Evolutionary conservation across 2,797 vertebrate genomes (phyloP).

Genomic region (Sorex maritimensis): DNA sequence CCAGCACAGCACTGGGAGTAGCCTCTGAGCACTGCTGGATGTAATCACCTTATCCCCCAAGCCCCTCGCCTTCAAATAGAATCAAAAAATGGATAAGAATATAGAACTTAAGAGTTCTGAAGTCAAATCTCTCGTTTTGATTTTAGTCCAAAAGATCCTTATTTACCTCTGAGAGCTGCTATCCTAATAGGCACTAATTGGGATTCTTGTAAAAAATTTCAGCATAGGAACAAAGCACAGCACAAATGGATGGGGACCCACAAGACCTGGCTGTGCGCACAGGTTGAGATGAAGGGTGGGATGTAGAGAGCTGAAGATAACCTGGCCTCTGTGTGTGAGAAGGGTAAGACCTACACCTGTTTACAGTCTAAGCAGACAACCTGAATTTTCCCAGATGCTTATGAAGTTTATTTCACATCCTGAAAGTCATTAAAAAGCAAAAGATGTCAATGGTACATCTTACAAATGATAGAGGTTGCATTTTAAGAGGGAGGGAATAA

Average conservation of each 20-base stretch:
- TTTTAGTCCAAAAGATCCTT: constrained; percentile 53
- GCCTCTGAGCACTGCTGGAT: too few relatives aligned
- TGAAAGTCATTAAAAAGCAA: constrained; percentile 53
- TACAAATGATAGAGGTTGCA: not conserved
- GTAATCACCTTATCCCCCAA: too few relatives aligned
- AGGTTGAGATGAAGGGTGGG: constrained; percentile 60
- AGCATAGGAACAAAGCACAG: constrained; percentile 68
- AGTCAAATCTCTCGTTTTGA: constrained; percentile 49
- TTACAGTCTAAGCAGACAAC: constrained; percentile 6
- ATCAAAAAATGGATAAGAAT: constrained; percentile 39
- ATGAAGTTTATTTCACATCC: constrained; percentile 42
- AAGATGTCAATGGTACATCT: not conserved
- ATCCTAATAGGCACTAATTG: constrained; percentile 78
- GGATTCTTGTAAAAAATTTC: constrained; percentile 78
- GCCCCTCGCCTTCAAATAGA: too few relatives aligned
- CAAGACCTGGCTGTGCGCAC: constrained; percentile 44
- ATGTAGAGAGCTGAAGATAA: constrained; percentile 53
- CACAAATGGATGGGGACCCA: constrained; percentile 62
- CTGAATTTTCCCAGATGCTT: constrained; percentile 62
- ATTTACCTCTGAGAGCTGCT: constrained; percentile 71
- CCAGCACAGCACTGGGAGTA: too few relatives aligned
- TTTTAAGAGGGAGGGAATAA: not conserved
- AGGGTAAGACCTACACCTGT: constrained; percentile 32
- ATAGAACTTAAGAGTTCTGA: constrained; percentile 23
- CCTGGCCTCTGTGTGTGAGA: constrained; percentile 31